A percentile compares a stretch with the other conserved stretches of the same genome.
phyloP scores from a whole-genome alignment of 2,113 vertebrate species.

The Urocolius indicus region DNA sequence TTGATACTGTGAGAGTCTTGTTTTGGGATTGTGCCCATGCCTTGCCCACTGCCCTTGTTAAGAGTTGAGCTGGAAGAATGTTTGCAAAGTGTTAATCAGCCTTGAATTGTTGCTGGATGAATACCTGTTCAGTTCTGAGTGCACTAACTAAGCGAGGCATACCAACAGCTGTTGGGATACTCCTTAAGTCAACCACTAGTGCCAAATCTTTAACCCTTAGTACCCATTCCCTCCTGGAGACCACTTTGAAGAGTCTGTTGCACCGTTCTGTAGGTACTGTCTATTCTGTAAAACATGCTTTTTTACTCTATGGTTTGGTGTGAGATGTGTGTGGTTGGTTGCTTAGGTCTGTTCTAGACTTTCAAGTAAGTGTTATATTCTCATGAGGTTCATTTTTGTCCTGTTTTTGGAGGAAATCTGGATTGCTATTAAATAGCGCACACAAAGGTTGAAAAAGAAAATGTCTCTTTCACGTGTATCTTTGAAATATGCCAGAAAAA shows the following conservation, averaged over 20 bases:
- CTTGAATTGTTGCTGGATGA: not conserved
- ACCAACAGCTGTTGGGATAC: not conserved
- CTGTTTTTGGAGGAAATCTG: not conserved
- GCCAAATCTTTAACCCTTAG: not conserved
- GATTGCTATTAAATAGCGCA: not conserved
- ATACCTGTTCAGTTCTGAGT: not conserved
- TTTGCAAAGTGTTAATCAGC: not conserved
- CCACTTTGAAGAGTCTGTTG: not conserved
- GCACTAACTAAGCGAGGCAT: not conserved
- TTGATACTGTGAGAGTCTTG: not conserved
- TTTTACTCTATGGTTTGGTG: not conserved
- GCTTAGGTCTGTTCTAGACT: not conserved
- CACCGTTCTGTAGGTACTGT: not conserved
- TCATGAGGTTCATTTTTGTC: not conserved
- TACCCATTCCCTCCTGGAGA: not conserved
- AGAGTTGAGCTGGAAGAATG: not conserved
- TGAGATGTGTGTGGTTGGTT: accelerated
- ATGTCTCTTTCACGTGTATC: not conserved
- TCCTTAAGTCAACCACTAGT: not conserved
- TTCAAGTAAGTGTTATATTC: not conserved
- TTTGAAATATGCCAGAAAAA: not conserved
- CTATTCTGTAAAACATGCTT: not conserved
- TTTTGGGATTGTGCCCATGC: not conserved
- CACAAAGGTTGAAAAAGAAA: not conserved
- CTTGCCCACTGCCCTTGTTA: not conserved